Percentiles rank a stretch among this genome's conserved stretches.
Conservation (phyloP, 2,888 invertebrate species). For the Aphodius granarius region DNA sequence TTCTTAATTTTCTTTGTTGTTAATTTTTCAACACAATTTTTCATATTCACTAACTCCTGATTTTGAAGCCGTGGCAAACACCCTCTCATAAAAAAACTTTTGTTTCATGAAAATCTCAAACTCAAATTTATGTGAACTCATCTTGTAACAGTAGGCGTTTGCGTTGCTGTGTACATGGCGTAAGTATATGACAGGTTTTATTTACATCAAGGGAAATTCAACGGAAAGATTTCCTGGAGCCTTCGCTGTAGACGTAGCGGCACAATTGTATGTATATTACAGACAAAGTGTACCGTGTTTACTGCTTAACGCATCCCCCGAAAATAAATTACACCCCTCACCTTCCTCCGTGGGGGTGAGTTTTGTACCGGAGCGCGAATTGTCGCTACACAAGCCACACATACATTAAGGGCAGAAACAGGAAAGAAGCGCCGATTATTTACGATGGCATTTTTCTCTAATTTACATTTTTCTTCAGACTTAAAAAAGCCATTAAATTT, state of each 20-base stretch:
- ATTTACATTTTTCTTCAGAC: conserved; percentile 52
- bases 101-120: not conserved
- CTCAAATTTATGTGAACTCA: not conserved
- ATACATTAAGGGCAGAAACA: conserved; percentile 45
- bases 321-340: conserved; percentile 46
- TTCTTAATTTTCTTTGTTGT: not conserved
- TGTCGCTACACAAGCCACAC: conserved; percentile 21
- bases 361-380: not conserved
- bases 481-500: conserved; percentile 49
- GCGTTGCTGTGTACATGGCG: not conserved
- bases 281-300: conserved; percentile 38
- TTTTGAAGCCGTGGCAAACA: too few species aligned
- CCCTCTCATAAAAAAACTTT: not conserved
- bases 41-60: too few species aligned
- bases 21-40: too few species aligned
- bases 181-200: conserved; percentile 49
- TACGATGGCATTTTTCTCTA: conserved; percentile 52
- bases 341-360: not conserved
- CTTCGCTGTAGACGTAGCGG: conserved; percentile 18
- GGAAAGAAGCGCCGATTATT: conserved; percentile 52
- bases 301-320: conserved; percentile 50
- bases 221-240: conserved; percentile 44
- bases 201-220: conserved; percentile 53
- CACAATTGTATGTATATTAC: conserved; percentile 35
- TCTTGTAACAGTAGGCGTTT: not conserved